These are phyloP conservation scores for Epinephelus fuscoguttatus DNA, from an alignment of 2,113 vertebrate species.

Conservation along the genomic window DNA sequence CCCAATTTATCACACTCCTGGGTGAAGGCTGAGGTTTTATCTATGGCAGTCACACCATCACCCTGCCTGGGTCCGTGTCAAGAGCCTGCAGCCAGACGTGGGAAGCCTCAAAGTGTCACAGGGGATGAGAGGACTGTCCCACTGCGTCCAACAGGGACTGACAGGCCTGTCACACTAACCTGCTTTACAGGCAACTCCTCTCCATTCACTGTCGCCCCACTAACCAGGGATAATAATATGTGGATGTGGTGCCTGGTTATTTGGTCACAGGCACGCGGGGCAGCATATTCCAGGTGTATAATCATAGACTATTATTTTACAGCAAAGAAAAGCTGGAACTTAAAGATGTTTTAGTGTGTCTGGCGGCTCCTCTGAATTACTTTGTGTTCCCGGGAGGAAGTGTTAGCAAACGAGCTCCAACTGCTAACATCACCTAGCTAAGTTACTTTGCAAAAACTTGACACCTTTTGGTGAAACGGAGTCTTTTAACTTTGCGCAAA, in stretches of 20 bases:
- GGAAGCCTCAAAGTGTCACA: slow-evolving; percentile 43
- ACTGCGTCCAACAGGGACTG: slow-evolving; percentile 23
- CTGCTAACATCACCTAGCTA: slow-evolving; percentile 9
- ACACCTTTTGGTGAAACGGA: not conserved
- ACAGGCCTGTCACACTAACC: slow-evolving; percentile 68
- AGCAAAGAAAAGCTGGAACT: not conserved
- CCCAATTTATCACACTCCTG: not conserved
- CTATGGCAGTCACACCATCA: slow-evolving; percentile 21
- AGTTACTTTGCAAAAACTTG: not conserved
- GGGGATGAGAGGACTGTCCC: slow-evolving; percentile 44
- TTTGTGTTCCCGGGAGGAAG: not conserved
- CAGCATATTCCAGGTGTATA: not conserved
- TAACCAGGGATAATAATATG: not conserved
- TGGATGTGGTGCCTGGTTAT: not conserved
- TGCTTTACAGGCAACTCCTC: slow-evolving; percentile 44
- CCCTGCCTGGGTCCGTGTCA: slow-evolving; percentile 9
- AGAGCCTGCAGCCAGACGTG: not conserved
- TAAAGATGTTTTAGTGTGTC: not conserved
- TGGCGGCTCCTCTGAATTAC: not conserved
- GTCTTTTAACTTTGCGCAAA: not conserved
- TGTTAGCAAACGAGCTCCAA: slow-evolving; percentile 29
- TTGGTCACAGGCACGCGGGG: not conserved
- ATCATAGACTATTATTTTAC: not conserved
- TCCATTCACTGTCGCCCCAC: slow-evolving; percentile 38
- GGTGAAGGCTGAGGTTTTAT: slow-evolving; percentile 9